phyloP scores from a whole-genome alignment of 2,888 invertebrate species.

The Ceraclea dissimilis region DNA sequence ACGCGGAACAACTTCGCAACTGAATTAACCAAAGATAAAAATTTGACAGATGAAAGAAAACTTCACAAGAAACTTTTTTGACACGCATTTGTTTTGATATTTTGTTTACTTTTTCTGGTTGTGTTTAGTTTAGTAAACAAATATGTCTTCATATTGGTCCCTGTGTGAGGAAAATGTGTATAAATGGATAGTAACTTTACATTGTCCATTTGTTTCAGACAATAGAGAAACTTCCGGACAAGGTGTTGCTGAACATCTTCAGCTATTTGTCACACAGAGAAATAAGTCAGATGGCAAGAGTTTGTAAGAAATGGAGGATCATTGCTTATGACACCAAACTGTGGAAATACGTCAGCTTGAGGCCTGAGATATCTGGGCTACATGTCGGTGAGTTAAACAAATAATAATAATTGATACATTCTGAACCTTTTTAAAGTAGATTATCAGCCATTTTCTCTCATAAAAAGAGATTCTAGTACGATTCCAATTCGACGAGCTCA shows the following conservation, averaged over 20 bases:
- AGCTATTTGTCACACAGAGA: constrained; percentile 89
- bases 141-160: constrained; percentile 5
- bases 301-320: constrained; percentile 93
- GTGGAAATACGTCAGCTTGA: constrained; percentile 92
- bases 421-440: too few species aligned
- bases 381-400: constrained; percentile 62
- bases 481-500: too few species aligned
- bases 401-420: too few species aligned
- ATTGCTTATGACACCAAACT: constrained; percentile 91
- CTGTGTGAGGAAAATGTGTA: too few species aligned
- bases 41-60: too few species aligned
- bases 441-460: too few species aligned
- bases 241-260: constrained; percentile 89
- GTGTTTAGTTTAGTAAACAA: background rate
- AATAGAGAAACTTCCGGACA: constrained; percentile 94
- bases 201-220: constrained; percentile 67
- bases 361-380: constrained; percentile 94
- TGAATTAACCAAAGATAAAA: too few species aligned
- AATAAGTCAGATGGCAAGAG: constrained; percentile 87
- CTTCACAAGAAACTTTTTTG: too few species aligned
- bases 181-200: too few species aligned
- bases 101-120: background rate
- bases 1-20: too few species aligned
- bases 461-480: too few species aligned
- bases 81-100: too few species aligned